Base-by-base conservation (phyloP, 2,888 invertebrate genomes). In the Muschampia plurimacula region DNA sequence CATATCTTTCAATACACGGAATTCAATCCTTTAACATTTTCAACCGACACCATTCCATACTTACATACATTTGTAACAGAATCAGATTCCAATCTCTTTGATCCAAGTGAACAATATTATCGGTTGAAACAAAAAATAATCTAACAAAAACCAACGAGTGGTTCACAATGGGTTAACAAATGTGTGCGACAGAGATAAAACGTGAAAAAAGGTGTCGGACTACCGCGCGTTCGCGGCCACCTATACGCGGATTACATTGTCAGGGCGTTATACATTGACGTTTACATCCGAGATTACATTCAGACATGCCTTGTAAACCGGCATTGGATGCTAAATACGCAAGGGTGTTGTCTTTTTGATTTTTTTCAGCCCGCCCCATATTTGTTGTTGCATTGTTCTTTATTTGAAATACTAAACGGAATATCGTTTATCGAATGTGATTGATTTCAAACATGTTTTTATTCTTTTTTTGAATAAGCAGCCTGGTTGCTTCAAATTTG, bases 71-170 rank as follows among this genome's bases (percentile, higher is more conserved):
- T 74, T 82, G 82, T 79, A 82, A 87, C 82, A 82, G 82, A 83
- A 81, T 82, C 78, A 76, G 89, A 89, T 89, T 81, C 67, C 79
- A 78, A 89, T 89, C 89, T 81, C 77, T 80, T 84, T 82, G 84
- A 83, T 83, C 82, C 83, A 67, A 60, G 82, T 85, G 86, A 86
- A 90, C 89, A 89, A 89, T 89, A 89, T 87, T 88, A 89, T 89
- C 90, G 86, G 84, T 83, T 80, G 82, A 80, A 78, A 82, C 80
- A 80, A 83, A 79, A 86, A 85, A 85, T 75, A 83, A 80, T 77
- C 81, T 80, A 83, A 83, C 80, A 79, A 81, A 81, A 77, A 79
- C 76, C 80, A 83, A 78, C 80, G 83, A 83, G 81, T 81, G 82
- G 74, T 75, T 77, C 77, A 87, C 86, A 86, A 86, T 86, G 83